Evolutionary conservation across 1,140 invertebrate species (phyloP).

Genomic region (Euglossa dilemma): DNA sequence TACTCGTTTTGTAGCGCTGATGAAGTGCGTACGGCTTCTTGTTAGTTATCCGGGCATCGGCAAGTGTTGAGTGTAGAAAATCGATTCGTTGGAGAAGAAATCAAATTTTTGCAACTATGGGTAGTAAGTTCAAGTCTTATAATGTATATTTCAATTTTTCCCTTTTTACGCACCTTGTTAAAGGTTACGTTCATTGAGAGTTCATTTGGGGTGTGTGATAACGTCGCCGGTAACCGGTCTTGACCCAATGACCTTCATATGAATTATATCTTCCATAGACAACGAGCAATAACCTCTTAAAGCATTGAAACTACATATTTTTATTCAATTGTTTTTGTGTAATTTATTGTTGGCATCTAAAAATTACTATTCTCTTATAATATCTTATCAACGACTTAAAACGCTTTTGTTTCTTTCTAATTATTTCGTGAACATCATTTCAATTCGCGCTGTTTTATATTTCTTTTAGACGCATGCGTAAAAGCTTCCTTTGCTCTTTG

Average conservation of each 20-base stretch:
- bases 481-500: neutral
- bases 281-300: slow-evolving; percentile 41
- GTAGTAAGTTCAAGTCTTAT: slow-evolving; percentile 67
- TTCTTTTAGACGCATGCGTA: slow-evolving; percentile 23
- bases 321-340: neutral
- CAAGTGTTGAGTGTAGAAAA: slow-evolving; percentile 71
- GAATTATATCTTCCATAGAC: slow-evolving; percentile 42
- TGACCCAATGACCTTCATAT: slow-evolving; percentile 78
- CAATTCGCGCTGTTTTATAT: slow-evolving; percentile 21
- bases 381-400: neutral
- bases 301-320: neutral
- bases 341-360: neutral
- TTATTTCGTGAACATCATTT: slow-evolving; percentile 29
- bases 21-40: slow-evolving; percentile 60
- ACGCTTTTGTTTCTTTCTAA: slow-evolving; percentile 3
- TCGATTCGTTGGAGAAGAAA: slow-evolving; percentile 43
- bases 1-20: slow-evolving; percentile 72
- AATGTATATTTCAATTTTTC: neutral
- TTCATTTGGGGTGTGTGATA: slow-evolving; percentile 46
- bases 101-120: slow-evolving; percentile 66
- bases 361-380: neutral
- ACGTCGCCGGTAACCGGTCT: slow-evolving; percentile 69
- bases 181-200: slow-evolving; percentile 48
- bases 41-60: slow-evolving; percentile 67
- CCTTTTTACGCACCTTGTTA: neutral